Conservation (phyloP, 2,888 invertebrate species). For the Phymatocera aterrima region DNA sequence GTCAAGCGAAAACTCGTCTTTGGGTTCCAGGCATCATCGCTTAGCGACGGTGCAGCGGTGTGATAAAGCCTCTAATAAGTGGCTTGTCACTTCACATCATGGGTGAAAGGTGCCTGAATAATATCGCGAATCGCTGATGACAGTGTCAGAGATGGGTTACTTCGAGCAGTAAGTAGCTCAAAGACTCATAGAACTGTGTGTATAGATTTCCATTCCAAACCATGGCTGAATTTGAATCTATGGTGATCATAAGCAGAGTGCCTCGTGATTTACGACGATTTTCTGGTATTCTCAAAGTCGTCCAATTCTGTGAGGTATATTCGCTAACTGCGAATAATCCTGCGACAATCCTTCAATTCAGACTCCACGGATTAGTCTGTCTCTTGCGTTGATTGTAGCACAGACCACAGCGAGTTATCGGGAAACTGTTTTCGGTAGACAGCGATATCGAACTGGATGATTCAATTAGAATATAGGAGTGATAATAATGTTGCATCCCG, state of each 20-base stretch:
- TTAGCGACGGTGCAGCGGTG: conserved; percentile 16
- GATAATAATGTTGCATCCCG: conserved; percentile 16
- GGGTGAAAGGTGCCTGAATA: not conserved
- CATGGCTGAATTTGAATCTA: not conserved
- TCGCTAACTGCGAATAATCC: not conserved
- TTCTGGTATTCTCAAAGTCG: not conserved
- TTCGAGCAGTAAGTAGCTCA: not conserved
- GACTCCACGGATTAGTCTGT: conserved; percentile 16
- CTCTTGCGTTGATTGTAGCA: not conserved
- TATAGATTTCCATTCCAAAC: not conserved
- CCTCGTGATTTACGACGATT: not conserved
- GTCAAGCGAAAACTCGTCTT: not conserved
- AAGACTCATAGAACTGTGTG: not conserved
- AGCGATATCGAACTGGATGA: not conserved
- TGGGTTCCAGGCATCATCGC: not conserved
- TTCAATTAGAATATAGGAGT: not conserved
- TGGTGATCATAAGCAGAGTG: not conserved
- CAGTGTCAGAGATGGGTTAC: not conserved
- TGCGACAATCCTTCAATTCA: not conserved
- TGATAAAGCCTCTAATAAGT: conserved; percentile 37
- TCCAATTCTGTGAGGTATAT: not conserved
- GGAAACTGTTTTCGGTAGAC: not conserved
- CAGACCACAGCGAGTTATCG: not conserved
- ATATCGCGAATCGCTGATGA: conserved; percentile 24
- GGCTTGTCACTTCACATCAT: conserved; percentile 11